Evolutionary conservation across 23 tunicate genomes (phyloP), one percentile per base, ranked within the genome.

Genomic region (Halocynthia roretzi): DNA sequence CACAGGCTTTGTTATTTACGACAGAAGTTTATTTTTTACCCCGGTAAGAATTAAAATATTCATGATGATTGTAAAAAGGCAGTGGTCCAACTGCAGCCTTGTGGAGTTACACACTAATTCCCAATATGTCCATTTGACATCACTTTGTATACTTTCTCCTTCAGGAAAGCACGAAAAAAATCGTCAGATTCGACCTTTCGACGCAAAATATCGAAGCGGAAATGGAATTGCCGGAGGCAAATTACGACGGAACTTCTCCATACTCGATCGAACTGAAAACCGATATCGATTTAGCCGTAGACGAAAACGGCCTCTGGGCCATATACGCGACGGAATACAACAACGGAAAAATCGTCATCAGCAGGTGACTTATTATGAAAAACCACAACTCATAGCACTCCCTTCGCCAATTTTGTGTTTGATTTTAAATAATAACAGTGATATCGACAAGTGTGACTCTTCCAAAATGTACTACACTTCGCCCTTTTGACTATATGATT

Each of bases 211-310:
- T 40, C 6, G 76, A 64, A 20, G 87, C 77, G 8, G 67, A 58
- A 15, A 68, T 49, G 55, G 87, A 76, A 7, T 81, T 96, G 15
- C 96, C 93, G 61, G 79, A 77, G 9, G 99, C 99, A 15, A 96
- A 96, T 75, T 85, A 96, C 74, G 87, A 82, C 71, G 85, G 81
- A 40, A 96, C 99, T 8, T 89, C 96, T 14, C 99, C 99, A 7
- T 96, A 96, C 66, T 84, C 81, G 8, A 62, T 81, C 50, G 72
- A 73, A 6, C 55, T 81, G 52, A 61, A 71, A 60, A 90, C 89
- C n/a, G 99, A 96, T 68, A 96, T 96, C 0, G 96, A 96, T 73
- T 74, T 96, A 63, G 96, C 96, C 52, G 96, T 90, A 44, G 99
- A 96, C 69, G 96, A 96, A 72, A 75, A 58, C 19, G 99, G 99